Conservation (phyloP, 2,888 invertebrate species). For the Galerucella nymphaeae region DNA sequence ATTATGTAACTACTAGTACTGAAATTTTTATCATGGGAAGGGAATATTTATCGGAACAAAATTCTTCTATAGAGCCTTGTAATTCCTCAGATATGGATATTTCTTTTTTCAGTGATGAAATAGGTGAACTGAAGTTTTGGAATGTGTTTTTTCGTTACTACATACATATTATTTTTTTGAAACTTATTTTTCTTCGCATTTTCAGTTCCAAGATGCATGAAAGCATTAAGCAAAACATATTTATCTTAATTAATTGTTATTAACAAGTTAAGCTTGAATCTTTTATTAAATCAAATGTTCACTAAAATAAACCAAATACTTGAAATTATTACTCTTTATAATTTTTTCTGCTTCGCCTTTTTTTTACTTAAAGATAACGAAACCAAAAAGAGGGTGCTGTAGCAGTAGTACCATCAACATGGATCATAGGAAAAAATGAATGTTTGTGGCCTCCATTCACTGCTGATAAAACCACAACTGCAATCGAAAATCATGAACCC, state of each 20-base stretch:
- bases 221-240: not conserved
- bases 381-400: slow-evolving; percentile 5
- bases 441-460: slow-evolving; percentile 10
- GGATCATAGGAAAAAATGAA: slow-evolving; percentile 15
- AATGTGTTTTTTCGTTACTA: slow-evolving; percentile 16
- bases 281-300: too few species aligned
- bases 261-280: too few species aligned
- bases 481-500: slow-evolving; percentile 11
- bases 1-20: slow-evolving; percentile 11
- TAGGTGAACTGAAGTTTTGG: slow-evolving; percentile 23
- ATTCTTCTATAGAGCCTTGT: slow-evolving; percentile 16
- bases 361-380: not conserved
- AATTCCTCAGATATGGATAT: slow-evolving; percentile 22
- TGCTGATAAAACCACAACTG: slow-evolving; percentile 3
- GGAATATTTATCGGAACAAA: slow-evolving; percentile 23
- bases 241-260: too few species aligned
- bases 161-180: slow-evolving; percentile 16
- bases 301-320: too few species aligned
- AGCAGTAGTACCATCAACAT: slow-evolving; percentile 8
- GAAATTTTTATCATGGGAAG: slow-evolving; percentile 17
- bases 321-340: too few species aligned
- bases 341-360: not conserved
- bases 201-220: not conserved
- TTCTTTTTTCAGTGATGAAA: slow-evolving; percentile 10
- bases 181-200: not conserved